Evolutionary conservation across 2,113 vertebrate genomes (phyloP).

Genomic region (Chamaea fasciata): DNA sequence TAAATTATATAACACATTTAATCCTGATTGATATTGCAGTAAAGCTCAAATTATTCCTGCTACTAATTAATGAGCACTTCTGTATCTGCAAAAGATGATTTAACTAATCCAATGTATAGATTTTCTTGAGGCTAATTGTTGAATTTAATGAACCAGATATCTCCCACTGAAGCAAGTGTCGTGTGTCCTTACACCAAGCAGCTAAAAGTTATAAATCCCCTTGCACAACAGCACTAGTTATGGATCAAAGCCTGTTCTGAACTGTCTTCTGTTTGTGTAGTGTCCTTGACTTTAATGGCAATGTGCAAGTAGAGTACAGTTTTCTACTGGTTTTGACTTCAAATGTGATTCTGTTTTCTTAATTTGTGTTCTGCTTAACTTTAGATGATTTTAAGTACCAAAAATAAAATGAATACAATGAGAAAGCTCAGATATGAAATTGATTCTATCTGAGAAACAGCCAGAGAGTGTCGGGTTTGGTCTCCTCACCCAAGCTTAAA

Average conservation of each 20-base stretch:
- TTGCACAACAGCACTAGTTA: neutral
- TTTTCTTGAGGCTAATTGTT: slow-evolving; percentile 58
- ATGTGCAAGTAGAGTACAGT: neutral
- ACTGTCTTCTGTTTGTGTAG: neutral
- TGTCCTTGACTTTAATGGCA: neutral
- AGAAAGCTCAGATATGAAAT: neutral
- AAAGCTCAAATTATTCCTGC: slow-evolving; percentile 53
- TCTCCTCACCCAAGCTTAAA: no score
- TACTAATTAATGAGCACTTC: slow-evolving; percentile 56
- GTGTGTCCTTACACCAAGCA: neutral
- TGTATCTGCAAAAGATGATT: slow-evolving; percentile 40
- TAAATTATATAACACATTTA: slow-evolving; percentile 57
- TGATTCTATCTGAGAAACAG: neutral
- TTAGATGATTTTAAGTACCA: neutral
- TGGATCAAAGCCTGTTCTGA: neutral
- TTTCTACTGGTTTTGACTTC: neutral
- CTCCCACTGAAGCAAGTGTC: slow-evolving; percentile 14
- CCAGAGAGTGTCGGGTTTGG: no score
- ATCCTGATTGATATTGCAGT: slow-evolving; percentile 51
- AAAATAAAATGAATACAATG: neutral
- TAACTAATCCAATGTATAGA: slow-evolving; percentile 57
- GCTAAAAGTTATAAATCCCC: neutral
- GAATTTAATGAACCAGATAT: slow-evolving; percentile 53
- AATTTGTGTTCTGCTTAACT: neutral
- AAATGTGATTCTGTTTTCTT: neutral